Percentiles rank a stretch among this genome's conserved stretches.
These are phyloP conservation scores for Oppia nitens DNA, from an alignment of 1,140 invertebrate genomes.

Conservation along the genomic window DNA sequence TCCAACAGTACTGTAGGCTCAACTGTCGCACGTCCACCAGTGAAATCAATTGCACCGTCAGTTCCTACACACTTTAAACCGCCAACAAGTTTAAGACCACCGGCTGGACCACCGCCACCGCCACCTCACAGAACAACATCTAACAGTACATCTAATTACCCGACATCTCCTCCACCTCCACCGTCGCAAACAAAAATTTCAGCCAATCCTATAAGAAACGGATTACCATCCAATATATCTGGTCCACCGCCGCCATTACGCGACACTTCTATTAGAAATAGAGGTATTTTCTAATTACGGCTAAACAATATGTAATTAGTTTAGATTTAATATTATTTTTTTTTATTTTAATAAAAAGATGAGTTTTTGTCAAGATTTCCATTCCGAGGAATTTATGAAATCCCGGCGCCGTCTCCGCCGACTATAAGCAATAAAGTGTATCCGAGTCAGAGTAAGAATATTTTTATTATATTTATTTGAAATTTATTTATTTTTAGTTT, in stretches of 20 bases:
- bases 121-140: conserved; percentile 1
- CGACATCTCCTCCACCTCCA: not conserved
- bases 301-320: not conserved
- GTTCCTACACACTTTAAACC: not conserved
- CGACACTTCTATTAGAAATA: conserved; percentile 6
- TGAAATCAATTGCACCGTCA: not conserved
- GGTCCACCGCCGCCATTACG: conserved; percentile 3
- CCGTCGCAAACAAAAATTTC: not conserved
- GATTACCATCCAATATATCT: not conserved
- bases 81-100: conserved; percentile 3
- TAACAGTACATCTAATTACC: not conserved
- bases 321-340: not conserved
- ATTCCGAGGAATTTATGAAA: conserved; percentile 1
- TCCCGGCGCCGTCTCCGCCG: conserved; percentile 2
- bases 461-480: not conserved
- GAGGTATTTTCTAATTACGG: not conserved
- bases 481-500: too few species aligned
- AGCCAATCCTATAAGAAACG: not conserved
- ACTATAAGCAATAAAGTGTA: not conserved
- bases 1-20: not conserved
- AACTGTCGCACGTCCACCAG: not conserved
- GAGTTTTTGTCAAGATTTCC: conserved; percentile 1
- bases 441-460: conserved; percentile 4
- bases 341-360: not conserved
- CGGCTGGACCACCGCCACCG: conserved; percentile 4